Percentiles rank a stretch among this genome's conserved stretches.
Conservation (phyloP, 2,888 invertebrate species). For the Drosophila suboccidentalis region DNA sequence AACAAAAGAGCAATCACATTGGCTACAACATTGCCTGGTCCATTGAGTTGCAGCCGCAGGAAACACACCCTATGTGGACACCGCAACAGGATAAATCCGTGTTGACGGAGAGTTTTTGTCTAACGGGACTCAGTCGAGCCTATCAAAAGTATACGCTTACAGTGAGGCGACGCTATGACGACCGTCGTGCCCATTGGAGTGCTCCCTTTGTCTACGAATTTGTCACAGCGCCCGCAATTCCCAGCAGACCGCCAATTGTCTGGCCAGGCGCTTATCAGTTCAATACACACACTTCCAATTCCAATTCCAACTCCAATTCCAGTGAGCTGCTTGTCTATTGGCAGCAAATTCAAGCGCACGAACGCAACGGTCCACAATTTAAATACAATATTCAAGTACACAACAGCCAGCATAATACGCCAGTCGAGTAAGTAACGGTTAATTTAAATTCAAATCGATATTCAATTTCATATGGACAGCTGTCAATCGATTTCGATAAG, state of each 20-base stretch:
- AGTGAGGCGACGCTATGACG: slow-evolving; percentile 87
- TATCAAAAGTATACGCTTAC: slow-evolving; percentile 88
- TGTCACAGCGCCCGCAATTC: slow-evolving; percentile 86
- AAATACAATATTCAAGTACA: slow-evolving; percentile 87
- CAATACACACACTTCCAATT: slow-evolving; percentile 83
- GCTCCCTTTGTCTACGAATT: slow-evolving; percentile 87
- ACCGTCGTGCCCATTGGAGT: slow-evolving; percentile 88
- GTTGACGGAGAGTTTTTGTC: slow-evolving; percentile 46
- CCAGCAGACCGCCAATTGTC: slow-evolving; percentile 89
- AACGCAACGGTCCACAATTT: slow-evolving; percentile 91
- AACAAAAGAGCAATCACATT: accelerated
- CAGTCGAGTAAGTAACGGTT: slow-evolving; percentile 57
- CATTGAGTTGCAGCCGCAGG: neutral
- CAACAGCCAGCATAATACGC: slow-evolving; percentile 44
- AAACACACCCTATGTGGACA: neutral
- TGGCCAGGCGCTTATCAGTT: slow-evolving; percentile 89
- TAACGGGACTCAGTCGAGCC: slow-evolving; percentile 62
- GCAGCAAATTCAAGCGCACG: slow-evolving; percentile 89
- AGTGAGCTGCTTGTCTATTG: slow-evolving; percentile 91
- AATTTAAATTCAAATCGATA: neutral
- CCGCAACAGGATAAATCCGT: accelerated
- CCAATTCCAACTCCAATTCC: slow-evolving; percentile 69
- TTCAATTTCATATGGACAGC: neutral
- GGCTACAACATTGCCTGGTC: slow-evolving; percentile 28
- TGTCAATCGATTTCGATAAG: neutral